These are phyloP conservation scores for Crossaster papposus DNA, from an alignment of 53 echinoderm and acorn worm genomes.

Conservation along the genomic window DNA sequence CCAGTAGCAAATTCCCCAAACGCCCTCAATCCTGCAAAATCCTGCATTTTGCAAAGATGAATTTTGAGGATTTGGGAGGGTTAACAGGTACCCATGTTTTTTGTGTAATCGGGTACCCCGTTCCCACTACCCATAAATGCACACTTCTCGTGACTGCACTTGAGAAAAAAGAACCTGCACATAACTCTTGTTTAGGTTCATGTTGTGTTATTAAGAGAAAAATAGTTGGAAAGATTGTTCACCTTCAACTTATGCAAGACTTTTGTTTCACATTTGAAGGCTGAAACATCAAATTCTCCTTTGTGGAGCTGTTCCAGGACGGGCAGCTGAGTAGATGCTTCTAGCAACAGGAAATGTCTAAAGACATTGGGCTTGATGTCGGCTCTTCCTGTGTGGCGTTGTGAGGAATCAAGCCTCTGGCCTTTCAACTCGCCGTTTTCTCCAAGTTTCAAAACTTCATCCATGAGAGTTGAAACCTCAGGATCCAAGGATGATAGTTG, in stretches of 20 bases:
- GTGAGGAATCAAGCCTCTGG: slow-evolving; percentile 25
- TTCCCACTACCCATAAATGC: too few species aligned
- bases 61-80: too few species aligned
- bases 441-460: slow-evolving; percentile 28
- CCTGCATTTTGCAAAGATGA: too few species aligned
- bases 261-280: slow-evolving; percentile 33
- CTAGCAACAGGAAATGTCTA: slow-evolving; percentile 14
- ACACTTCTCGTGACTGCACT: too few species aligned
- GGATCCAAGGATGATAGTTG: slow-evolving; percentile 8
- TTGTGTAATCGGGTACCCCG: too few species aligned
- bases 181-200: too few species aligned
- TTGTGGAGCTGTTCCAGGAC: slow-evolving; percentile 18
- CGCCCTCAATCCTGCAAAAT: too few species aligned
- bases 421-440: slow-evolving; percentile 41
- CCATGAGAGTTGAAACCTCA: slow-evolving; percentile 15
- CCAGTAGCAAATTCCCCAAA: too few species aligned
- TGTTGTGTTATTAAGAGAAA: too few species aligned
- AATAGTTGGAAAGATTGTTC: too few species aligned
- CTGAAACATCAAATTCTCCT: slow-evolving; percentile 28
- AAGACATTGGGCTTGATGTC: slow-evolving; percentile 40
- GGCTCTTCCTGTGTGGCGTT: slow-evolving; percentile 35
- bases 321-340: background rate
- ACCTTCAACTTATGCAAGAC: slow-evolving; percentile 38
- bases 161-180: too few species aligned
- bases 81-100: too few species aligned